A percentile compares a stretch with the other conserved stretches of the same genome.
phyloP scores from a whole-genome alignment of 2,797 vertebrate genomes.

The Gobionotothen gibberifrons region DNA sequence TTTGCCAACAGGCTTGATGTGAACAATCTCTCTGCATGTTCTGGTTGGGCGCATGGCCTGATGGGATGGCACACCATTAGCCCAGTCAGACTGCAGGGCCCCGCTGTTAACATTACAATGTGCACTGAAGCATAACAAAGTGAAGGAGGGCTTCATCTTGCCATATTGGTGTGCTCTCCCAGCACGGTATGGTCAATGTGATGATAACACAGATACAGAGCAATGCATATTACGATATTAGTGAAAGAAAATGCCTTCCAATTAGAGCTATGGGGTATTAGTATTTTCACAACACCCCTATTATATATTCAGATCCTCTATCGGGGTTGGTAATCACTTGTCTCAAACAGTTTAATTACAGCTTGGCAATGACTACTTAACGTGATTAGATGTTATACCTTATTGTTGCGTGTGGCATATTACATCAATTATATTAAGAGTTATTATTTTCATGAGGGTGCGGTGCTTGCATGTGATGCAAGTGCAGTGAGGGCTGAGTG shows the following conservation, averaged over 20 bases:
- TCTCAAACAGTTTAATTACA: slow-evolving; percentile 88
- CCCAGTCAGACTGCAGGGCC: slow-evolving; percentile 78
- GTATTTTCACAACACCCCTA: slow-evolving; percentile 84
- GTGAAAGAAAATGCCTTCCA: slow-evolving; percentile 68
- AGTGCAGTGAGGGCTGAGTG: slow-evolving; percentile 73
- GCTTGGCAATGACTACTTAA: slow-evolving; percentile 85
- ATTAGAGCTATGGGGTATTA: slow-evolving; percentile 81
- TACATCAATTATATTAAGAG: slow-evolving; percentile 85
- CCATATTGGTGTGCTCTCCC: slow-evolving; percentile 55
- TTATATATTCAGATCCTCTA: slow-evolving; percentile 83
- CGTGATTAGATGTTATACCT: slow-evolving; percentile 86
- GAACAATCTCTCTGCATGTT: slow-evolving; percentile 81
- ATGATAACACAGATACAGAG: slow-evolving; percentile 62
- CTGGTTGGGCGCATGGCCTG: slow-evolving; percentile 80
- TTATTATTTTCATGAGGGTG: slow-evolving; percentile 78
- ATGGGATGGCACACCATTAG: slow-evolving; percentile 79
- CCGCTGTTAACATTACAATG: slow-evolving; percentile 81
- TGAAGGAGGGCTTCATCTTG: slow-evolving; percentile 70
- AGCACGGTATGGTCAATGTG: slow-evolving; percentile 69
- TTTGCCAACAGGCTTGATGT: slow-evolving; percentile 80
- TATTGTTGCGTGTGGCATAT: slow-evolving; percentile 84
- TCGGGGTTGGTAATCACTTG: slow-evolving; percentile 85
- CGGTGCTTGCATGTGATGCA: slow-evolving; percentile 65
- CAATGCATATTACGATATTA: slow-evolving; percentile 78
- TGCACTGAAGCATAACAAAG: slow-evolving; percentile 73